Base-by-base conservation (phyloP, 2,113 vertebrate species). In the Ictidomys tridecemlineatus region DNA sequence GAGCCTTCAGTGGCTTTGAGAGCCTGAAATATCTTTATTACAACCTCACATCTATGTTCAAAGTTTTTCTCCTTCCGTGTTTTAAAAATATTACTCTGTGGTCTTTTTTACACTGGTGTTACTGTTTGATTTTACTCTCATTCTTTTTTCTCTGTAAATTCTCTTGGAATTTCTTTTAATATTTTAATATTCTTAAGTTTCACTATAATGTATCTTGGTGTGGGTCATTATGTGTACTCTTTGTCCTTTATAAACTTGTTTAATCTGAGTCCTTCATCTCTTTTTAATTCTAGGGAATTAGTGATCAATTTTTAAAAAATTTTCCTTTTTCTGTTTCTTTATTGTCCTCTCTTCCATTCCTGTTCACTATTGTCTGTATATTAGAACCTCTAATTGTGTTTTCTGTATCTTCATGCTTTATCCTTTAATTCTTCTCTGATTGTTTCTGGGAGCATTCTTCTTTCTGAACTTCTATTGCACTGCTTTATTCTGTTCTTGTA, bases 171-270 rank as follows among this genome's bases (percentile, higher is more conserved):
- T 88, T 34, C 18, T 32, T 67, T 67, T 69, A 69, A 34, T 69
- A 69, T 69, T 34, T 85, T 37, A 83, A 0, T 69, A 83, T 65
- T 78, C 53, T 53, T 74, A 80, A 77, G 77, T 96, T 42, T 84
- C 34, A 78, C 42, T 79, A 8, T 65, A 74, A 8, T 51, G 5
- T 94, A 18, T 12, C 18, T 85, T 65, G 11, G 8, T 65, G 3
- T 93, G 67, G 51, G 34, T 86, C 10, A 86, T 86, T 69, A 22
- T 79, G 5, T 65, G 53, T 39, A 56, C 84, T 65, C 2, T 67
- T 73, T 45, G 26, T 90, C 39, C n/a, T 95, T 96, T 84, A 76
- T 92, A 56, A 96, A 87, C 7, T 70, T 61, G 86, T 91, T 70
- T 37, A 28, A 89, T 88, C 16, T 14, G n/a, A 87, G 28, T 42